These are phyloP conservation scores for Chaetophractus vellerosus DNA, from an alignment of 2,797 vertebrate genomes.

Conservation along the genomic window DNA sequence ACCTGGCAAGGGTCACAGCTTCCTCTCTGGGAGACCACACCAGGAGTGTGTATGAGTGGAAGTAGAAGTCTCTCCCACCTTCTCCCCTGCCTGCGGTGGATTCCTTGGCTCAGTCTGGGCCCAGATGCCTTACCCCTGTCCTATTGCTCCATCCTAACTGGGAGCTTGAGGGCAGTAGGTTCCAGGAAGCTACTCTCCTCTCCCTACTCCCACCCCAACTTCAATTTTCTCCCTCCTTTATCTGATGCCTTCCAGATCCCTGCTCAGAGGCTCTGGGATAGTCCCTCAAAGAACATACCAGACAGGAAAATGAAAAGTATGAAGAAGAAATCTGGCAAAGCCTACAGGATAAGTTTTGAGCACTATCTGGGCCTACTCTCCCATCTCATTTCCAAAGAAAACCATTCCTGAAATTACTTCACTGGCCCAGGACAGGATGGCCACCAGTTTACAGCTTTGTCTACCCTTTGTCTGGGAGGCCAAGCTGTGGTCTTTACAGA, in stretches of 20 bases:
- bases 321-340: not conserved
- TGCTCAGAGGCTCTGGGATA: not conserved
- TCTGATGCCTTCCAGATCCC: not conserved
- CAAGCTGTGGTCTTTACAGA: conserved; percentile 40
- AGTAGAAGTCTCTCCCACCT: not conserved
- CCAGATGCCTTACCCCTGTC: conserved; percentile 62
- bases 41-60: not conserved
- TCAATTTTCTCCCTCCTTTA: not conserved
- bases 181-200: not conserved
- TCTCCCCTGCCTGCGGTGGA: not conserved
- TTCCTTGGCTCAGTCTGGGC: conserved; percentile 44
- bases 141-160: conserved; percentile 47
- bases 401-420: not conserved
- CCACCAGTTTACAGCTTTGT: not conserved
- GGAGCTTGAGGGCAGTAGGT: conserved; percentile 31
- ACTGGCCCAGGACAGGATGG: not conserved
- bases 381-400: conserved; percentile 27
- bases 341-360: not conserved
- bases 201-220: not conserved
- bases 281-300: not conserved
- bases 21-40: not conserved
- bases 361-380: not conserved
- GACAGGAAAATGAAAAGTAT: conserved; percentile 27
- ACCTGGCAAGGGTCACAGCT: conserved; percentile 56
- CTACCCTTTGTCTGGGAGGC: not conserved